Percentiles rank a stretch among this genome's conserved stretches.
These are phyloP conservation scores for Thereva unica DNA, from an alignment of 2,888 invertebrate genomes.

Conservation along the genomic window DNA sequence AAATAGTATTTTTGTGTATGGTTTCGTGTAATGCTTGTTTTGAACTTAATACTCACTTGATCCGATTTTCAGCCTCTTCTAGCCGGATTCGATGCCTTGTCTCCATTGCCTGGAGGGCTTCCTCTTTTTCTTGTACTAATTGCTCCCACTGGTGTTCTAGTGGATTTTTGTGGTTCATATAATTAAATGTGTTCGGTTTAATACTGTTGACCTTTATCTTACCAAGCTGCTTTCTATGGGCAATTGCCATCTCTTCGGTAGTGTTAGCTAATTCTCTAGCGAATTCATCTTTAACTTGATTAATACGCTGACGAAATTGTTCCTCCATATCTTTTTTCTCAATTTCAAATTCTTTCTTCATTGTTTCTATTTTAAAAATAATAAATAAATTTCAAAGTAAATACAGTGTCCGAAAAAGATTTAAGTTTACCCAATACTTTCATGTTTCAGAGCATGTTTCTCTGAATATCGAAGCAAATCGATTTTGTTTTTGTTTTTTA, in stretches of 20 bases:
- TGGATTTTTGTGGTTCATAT: conserved; percentile 6
- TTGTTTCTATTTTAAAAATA: conserved; percentile 8
- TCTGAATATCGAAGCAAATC: neutral
- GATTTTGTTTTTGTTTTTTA: neutral
- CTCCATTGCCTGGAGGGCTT: conserved; percentile 61
- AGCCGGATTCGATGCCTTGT: conserved; percentile 60
- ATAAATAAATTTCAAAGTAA: no score
- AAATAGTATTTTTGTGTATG: no score
- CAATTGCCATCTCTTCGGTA: conserved; percentile 67
- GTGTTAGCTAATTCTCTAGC: conserved; percentile 53
- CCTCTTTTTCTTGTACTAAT: conserved; percentile 62
- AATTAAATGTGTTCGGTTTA: conserved; percentile 1
- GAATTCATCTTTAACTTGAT: conserved; percentile 57
- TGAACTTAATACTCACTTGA: conserved; percentile 56
- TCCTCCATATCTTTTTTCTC: conserved; percentile 76
- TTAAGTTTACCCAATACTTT: no score
- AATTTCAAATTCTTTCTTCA: conserved; percentile 64
- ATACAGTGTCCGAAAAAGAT: no score
- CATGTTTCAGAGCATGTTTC: neutral
- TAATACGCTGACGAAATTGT: conserved; percentile 68
- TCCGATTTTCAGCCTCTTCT: conserved; percentile 56
- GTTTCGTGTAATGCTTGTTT: no score
- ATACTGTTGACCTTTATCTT: conserved; percentile 52
- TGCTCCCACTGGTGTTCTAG: conserved; percentile 63
- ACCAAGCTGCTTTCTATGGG: conserved; percentile 73